Evolutionary conservation across 2,888 invertebrate species (phyloP), one percentile per base, ranked within the genome.

Genomic region (Drosophila acutilabella): DNA sequence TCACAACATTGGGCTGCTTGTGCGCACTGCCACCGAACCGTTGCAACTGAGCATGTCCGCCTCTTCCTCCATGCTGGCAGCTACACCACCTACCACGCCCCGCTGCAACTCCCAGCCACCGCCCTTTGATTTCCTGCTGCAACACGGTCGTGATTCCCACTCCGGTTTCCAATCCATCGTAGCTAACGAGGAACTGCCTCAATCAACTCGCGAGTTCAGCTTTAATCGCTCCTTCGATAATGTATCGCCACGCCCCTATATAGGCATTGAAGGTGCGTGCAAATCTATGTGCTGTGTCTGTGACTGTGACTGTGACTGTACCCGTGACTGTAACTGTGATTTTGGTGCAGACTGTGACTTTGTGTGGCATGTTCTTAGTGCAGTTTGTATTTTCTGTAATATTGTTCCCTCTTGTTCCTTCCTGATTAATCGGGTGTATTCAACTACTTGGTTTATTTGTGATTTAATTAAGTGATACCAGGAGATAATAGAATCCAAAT

Each of bases 171-270:
- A 69, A 11, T 70, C 88, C 0, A 61, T 87, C 18, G 85, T 71
- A 0, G 54, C 68, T 20, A 56, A 56, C 41, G 86, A 74, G 38
- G 84, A 80, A 51, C 23, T 53, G 57, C 53, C 64, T 5, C 75
- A 53, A 33, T n/a, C 61, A 2, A 30, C 47, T 5, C 73, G 84
- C 26, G 85, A 89, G 6, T 75, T 70, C 38, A 67, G 48, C 67
- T 45, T 75, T 18, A 76, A 78, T 78, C 91, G 91, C 26, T 84
- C 84, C 60, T 91, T 89, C 69, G 91, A 92, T 70, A 92, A 91
- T 84, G 90, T 89, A 10, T 92, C 92, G 58, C 91, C 92, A 62
- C 91, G 92, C 66, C 92, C 91, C 62, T 91, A 91, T 61, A 69
- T 82, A 53, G 88, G 78, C 71, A 88, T 91, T 58, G 91, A 91